Base-by-base conservation (phyloP, 1,140 invertebrate genomes). In the Pantala flavescens region DNA sequence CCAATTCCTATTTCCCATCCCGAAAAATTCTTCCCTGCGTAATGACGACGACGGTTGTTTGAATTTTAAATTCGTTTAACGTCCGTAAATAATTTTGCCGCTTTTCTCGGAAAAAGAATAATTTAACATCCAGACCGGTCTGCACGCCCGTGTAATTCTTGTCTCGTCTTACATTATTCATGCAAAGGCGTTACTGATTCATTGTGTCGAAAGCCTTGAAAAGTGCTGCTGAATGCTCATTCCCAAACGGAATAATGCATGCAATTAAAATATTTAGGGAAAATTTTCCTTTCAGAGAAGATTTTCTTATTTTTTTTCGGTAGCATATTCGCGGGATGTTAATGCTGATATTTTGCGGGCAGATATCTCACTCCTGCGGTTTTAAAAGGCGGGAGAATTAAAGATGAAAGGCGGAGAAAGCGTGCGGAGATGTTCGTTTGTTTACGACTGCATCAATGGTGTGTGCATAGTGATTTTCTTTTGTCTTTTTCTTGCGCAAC, bases 191-290 rank as follows among this genome's bases (percentile, higher is more conserved):
- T 63, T 63, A 63, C 49, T 16, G 49, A 63, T 63, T 63, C 49
- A 63, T 63, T 63, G 49, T 63, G 49, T 63, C n/a, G 49, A 63
- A 21, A 63, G 49, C 49, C 49, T 63, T 63, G 49, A 63, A 63
- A 63, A 63, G 49, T 63, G 49, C n/a, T 63, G 49, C n/a, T 63
- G 49, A 21, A 63, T 63, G 49, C 49, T 63, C 49, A 63, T 63
- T 21, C 49, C 49, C n/a, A 21, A 63, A 63, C n/a, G 49, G 49
- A 63, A 63, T 63, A 63, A 63, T 63, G 49, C n/a, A 21, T 63
- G 49, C 49, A 63, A 63, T 63, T 63, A 63, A 63, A 63, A 63
- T 63, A 63, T 63, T 63, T 21, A 63, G 12, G 49, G 49, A 19
- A 3, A 63, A 63, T 7, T 36, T 36, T 36, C 9, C 28, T 36